Evolutionary conservation across 2,797 vertebrate genomes (phyloP).

Genomic region (Fistularia commersonii): DNA sequence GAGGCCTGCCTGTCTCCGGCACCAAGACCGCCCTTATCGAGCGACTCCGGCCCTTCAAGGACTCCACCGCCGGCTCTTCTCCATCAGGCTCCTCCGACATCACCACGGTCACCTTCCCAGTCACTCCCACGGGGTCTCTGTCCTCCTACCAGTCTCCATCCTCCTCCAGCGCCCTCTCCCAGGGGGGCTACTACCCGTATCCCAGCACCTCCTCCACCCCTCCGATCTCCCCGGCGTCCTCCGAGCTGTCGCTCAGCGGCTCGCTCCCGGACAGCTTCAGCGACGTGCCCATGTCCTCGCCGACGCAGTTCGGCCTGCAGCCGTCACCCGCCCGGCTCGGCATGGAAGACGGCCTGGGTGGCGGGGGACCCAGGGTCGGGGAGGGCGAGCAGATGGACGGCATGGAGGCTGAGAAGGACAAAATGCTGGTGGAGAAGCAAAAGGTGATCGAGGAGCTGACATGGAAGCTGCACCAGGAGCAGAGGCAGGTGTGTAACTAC

Average conservation of each 20-base stretch:
- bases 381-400: conserved; percentile 74
- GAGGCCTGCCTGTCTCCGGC: conserved; percentile 93
- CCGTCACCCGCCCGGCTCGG: conserved; percentile 72
- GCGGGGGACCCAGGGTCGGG: conserved; percentile 66
- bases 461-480: conserved; percentile 95
- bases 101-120: conserved; percentile 89
- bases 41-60: conserved; percentile 89
- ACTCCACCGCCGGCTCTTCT: conserved; percentile 68
- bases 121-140: conserved; percentile 82
- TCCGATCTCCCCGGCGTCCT: conserved; percentile 93
- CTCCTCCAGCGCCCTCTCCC: conserved; percentile 81
- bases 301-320: conserved; percentile 83
- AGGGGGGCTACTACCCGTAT: conserved; percentile 87
- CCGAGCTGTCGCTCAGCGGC: conserved; percentile 87
- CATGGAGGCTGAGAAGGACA: conserved; percentile 91
- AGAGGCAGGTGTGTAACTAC: conserved; percentile 79
- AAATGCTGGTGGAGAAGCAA: conserved; percentile 99
- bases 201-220: conserved; percentile 94
- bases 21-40: conserved; percentile 96
- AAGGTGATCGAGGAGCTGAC: conserved; percentile 98
- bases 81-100: conserved; percentile 84
- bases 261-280: conserved; percentile 93
- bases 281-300: conserved; percentile 88
- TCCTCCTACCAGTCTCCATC: conserved; percentile 86
- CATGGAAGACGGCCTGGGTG: conserved; percentile 79